These are phyloP conservation scores for Mustela lutreola DNA, from an alignment of 2,113 vertebrate genomes.

Conservation along the genomic window DNA sequence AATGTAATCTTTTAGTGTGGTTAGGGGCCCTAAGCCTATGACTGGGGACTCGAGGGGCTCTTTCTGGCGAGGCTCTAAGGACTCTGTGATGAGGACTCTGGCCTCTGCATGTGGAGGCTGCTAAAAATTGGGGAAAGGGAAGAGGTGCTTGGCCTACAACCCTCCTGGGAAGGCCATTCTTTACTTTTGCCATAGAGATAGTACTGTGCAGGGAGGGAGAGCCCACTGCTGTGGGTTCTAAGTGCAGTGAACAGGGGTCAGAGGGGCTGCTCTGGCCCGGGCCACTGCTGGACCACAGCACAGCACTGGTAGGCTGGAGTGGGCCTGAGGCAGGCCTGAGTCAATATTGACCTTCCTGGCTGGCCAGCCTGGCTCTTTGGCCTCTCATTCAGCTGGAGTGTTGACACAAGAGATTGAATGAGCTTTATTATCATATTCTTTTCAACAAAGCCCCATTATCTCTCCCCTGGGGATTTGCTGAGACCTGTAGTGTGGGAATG, in stretches of 20 bases:
- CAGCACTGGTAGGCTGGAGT: not conserved
- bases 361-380: conserved; percentile 49
- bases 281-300: not conserved
- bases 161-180: not conserved
- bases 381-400: conserved; percentile 63
- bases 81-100: not conserved
- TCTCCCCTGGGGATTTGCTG: conserved; percentile 43
- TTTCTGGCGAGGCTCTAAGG: not conserved
- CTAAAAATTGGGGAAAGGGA: not conserved
- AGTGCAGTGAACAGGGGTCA: not conserved
- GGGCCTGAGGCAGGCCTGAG: not conserved
- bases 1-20: not conserved
- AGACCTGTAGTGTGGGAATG: conserved; percentile 33
- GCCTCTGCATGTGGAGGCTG: not conserved
- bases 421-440: conserved; percentile 64
- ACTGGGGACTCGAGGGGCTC: not conserved
- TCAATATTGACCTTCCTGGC: conserved; percentile 74
- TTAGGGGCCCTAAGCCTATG: not conserved
- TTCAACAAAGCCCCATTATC: conserved; percentile 67
- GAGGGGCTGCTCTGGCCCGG: not conserved
- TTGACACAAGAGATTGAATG: conserved; percentile 72
- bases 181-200: not conserved
- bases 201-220: not conserved
- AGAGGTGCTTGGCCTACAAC: not conserved
- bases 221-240: not conserved